These are phyloP conservation scores for Phoxinus dragarum DNA, from an alignment of 2,797 vertebrate genomes.

Conservation along the genomic window DNA sequence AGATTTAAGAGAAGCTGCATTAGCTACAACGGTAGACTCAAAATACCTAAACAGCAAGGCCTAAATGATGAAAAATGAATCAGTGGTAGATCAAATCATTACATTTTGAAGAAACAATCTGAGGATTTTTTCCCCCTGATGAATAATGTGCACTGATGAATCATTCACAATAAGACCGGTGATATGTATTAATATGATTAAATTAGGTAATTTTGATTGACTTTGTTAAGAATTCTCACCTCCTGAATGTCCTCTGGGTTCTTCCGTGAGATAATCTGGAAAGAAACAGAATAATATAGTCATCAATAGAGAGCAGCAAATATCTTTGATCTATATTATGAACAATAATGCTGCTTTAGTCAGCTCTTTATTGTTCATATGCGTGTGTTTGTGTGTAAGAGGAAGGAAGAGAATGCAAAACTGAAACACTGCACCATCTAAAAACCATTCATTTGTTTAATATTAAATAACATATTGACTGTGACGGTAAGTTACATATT, in stretches of 20 bases:
- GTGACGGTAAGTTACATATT: neutral
- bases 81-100: neutral
- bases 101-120: neutral
- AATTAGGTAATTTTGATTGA: neutral
- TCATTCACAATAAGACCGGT: neutral
- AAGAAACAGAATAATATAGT: neutral
- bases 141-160: neutral
- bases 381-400: neutral
- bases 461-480: too few relatives aligned
- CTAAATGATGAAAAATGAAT: neutral
- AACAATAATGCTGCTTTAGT: neutral
- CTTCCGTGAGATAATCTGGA: conserved; percentile 94
- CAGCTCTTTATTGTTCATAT: neutral
- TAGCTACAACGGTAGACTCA: neutral
- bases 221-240: conserved; percentile 77
- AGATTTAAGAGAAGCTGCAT: neutral
- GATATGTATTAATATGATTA: neutral
- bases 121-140: neutral
- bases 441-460: neutral
- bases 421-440: neutral
- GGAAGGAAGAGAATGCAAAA: neutral
- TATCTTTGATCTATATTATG: neutral
- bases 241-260: conserved; percentile 97
- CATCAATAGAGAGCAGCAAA: neutral
- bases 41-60: neutral